Conservation (phyloP, 2,888 invertebrate genomes). For the Bursaphelenchus okinawaensis region DNA sequence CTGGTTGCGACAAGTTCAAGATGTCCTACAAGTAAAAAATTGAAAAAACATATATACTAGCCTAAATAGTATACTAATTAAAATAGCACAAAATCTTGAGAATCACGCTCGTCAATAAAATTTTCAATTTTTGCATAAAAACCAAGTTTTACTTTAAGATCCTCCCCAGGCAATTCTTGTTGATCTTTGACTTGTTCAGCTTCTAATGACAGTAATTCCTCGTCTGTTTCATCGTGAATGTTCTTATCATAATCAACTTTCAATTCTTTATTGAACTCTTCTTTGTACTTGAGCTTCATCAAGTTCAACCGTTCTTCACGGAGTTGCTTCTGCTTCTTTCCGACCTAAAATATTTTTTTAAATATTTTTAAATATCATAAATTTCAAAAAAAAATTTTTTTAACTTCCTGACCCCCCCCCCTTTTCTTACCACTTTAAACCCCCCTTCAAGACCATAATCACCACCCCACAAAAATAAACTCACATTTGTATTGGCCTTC, state of each 20-base stretch:
- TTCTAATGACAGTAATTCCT: slow-evolving; percentile 57
- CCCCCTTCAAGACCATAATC: no score
- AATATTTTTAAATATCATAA: slow-evolving; percentile 13
- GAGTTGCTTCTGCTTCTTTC: slow-evolving; percentile 59
- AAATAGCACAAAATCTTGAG: no score
- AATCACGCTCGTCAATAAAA: background rate
- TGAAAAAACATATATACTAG: background rate
- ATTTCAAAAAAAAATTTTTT: background rate
- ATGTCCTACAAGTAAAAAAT: slow-evolving; percentile 36
- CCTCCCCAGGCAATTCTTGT: slow-evolving; percentile 43
- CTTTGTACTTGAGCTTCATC: slow-evolving; percentile 60
- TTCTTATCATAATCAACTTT: slow-evolving; percentile 56
- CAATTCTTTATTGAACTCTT: slow-evolving; percentile 52
- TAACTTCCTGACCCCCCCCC: no score
- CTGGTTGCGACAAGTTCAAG: slow-evolving; percentile 47
- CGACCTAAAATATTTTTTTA: slow-evolving; percentile 54
- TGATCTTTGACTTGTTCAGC: slow-evolving; percentile 56
- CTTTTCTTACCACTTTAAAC: no score
- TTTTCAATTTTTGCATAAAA: no score
- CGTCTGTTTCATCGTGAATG: slow-evolving; percentile 44
- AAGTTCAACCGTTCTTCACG: slow-evolving; percentile 61
- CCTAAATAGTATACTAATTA: slow-evolving; percentile 1
- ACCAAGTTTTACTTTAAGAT: slow-evolving; percentile 28
- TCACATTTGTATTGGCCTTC: slow-evolving; percentile 58
- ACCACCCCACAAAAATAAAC: no score